These are phyloP conservation scores for Leptura quadrifasciata DNA, from an alignment of 2,888 invertebrate genomes.

Conservation along the genomic window DNA sequence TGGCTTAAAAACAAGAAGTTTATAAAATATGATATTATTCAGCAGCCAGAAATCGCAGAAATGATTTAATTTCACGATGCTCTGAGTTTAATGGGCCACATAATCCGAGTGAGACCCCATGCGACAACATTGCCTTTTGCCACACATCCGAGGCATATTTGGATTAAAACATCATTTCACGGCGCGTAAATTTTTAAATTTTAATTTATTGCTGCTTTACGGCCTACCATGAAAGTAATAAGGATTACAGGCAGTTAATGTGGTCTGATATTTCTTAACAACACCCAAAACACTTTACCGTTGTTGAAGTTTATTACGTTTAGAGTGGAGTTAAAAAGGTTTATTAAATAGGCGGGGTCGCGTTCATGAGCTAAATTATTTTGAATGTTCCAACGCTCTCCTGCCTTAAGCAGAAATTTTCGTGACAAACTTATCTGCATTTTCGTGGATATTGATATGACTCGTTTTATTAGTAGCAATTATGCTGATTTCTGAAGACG, in stretches of 20 bases:
- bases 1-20: constrained; percentile 33
- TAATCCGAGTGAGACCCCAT: constrained; percentile 58
- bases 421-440: constrained; percentile 6
- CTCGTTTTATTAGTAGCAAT: constrained; percentile 19
- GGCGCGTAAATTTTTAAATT: constrained; percentile 58
- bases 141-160: constrained; percentile 53
- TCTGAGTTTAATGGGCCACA: constrained; percentile 59
- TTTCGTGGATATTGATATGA: constrained; percentile 8
- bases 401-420: constrained; percentile 16
- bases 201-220: constrained; percentile 50
- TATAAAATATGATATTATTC: constrained; percentile 27
- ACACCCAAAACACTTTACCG: constrained; percentile 40
- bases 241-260: constrained; percentile 44
- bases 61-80: constrained; percentile 63
- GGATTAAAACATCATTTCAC: constrained; percentile 60
- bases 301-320: constrained; percentile 38
- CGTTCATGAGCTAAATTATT: constrained; percentile 34
- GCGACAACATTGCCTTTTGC: constrained; percentile 44
- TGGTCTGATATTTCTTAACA: constrained; percentile 43
- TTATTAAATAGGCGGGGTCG: constrained; percentile 37
- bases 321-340: constrained; percentile 36
- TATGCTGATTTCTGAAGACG: background rate
- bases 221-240: constrained; percentile 40
- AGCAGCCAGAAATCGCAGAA: constrained; percentile 55
- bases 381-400: constrained; percentile 33